phyloP scores from a whole-genome alignment of 1,140 invertebrate genomes.

The Campodea augens region DNA sequence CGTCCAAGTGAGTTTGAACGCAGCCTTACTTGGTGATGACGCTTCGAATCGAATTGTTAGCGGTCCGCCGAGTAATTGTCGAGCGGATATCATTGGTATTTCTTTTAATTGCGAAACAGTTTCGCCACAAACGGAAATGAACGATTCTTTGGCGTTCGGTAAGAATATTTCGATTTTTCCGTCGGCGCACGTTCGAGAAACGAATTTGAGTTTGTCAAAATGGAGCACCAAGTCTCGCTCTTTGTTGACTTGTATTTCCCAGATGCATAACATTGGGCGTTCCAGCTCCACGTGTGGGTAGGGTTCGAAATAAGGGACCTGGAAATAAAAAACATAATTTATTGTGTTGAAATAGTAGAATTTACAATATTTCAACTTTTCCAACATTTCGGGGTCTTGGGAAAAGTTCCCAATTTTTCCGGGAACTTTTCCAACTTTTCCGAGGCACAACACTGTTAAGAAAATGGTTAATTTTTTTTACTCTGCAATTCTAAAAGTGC shows the following conservation, averaged over 20 bases:
- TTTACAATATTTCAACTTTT: too few species aligned
- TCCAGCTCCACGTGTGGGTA: too few species aligned
- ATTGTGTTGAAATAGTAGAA: too few species aligned
- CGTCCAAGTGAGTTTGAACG: conserved; percentile 74
- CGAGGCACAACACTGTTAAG: too few species aligned
- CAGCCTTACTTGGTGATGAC: conserved; percentile 52
- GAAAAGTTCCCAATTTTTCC: too few species aligned
- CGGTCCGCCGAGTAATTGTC: conserved; percentile 35
- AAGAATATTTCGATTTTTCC: conserved; percentile 65
- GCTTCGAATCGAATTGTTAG: conserved; percentile 31
- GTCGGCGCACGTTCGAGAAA: conserved; percentile 55
- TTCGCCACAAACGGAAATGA: conserved; percentile 57
- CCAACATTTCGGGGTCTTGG: too few species aligned
- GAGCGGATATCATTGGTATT: conserved; percentile 50
- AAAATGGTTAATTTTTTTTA: too few species aligned
- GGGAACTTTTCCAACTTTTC: too few species aligned
- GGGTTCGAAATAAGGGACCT: too few species aligned
- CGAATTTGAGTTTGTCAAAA: conserved; percentile 67
- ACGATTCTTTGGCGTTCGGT: conserved; percentile 33
- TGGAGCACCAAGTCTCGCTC: conserved; percentile 67
- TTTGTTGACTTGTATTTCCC: conserved; percentile 55
- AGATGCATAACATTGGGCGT: conserved; percentile 34
- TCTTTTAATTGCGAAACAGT: conserved; percentile 54
- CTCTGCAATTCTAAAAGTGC: too few species aligned
- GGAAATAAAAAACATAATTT: too few species aligned